Conservation (phyloP, 1,140 invertebrate genomes). For the Zaprionus inermis region DNA sequence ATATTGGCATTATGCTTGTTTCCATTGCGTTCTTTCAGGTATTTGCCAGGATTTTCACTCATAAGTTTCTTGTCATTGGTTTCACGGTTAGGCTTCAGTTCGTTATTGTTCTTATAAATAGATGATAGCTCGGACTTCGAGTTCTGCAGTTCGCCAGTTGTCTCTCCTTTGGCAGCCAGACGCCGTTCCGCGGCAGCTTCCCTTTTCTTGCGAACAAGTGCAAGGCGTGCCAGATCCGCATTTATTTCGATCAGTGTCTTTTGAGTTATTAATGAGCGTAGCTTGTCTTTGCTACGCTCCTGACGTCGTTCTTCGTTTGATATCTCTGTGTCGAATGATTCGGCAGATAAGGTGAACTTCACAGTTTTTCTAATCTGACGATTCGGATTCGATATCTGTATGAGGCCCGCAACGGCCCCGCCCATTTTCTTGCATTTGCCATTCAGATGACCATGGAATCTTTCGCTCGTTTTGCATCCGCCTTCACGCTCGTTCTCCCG, state of each 20-base stretch:
- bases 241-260: conserved; percentile 7
- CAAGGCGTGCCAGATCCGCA: conserved; percentile 51
- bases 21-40: conserved; percentile 5
- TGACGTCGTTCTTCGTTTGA: background rate
- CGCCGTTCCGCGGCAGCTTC: conserved; percentile 52
- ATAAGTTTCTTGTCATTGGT: conserved; percentile 6
- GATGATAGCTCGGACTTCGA: background rate
- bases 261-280: background rate
- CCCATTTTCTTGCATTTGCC: conserved; percentile 14
- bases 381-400: conserved; percentile 60
- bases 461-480: background rate
- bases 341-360: background rate
- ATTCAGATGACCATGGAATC: background rate
- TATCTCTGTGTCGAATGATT: background rate
- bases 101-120: background rate
- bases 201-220: conserved; percentile 44
- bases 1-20: conserved; percentile 17
- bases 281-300: background rate
- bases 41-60: background rate
- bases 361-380: conserved; percentile 9
- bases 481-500: conserved; percentile 25
- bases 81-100: background rate
- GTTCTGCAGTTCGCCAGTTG: background rate
- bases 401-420: conserved; percentile 24
- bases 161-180: conserved; percentile 49